Conservation (phyloP, 92 coral and sea anemone species). For the Hydrozoanthus gracilis region DNA sequence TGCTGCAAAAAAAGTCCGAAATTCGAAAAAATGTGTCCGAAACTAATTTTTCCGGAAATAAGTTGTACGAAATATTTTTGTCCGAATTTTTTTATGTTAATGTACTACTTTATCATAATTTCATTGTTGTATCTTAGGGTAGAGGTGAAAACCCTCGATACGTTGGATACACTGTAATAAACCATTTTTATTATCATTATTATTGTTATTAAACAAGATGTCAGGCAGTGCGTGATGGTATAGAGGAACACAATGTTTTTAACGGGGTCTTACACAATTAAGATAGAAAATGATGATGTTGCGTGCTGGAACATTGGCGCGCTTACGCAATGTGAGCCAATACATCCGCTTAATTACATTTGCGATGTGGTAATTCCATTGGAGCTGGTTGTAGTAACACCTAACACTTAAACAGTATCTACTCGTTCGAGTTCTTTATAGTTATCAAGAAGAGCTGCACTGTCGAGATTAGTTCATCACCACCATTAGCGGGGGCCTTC, state of each 20-base stretch:
- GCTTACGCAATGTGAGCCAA: not conserved
- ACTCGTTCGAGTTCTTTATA: slow-evolving; percentile 1
- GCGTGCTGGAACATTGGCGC: slow-evolving; percentile 19
- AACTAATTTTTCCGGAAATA: too few species aligned
- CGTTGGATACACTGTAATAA: too few species aligned
- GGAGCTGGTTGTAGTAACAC: slow-evolving; percentile 12
- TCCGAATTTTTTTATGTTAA: too few species aligned
- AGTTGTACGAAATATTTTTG: too few species aligned
- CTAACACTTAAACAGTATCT: not conserved
- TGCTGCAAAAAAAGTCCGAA: too few species aligned
- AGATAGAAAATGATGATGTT: not conserved
- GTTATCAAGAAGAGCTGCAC: not conserved
- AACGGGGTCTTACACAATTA: not conserved
- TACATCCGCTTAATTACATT: slow-evolving; percentile 7
- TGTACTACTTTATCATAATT: too few species aligned
- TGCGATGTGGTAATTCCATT: not conserved
- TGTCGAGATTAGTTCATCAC: too few species aligned
- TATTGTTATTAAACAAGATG: not conserved
- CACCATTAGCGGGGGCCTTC: too few species aligned
- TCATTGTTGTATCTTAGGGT: too few species aligned
- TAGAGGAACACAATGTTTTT: not conserved
- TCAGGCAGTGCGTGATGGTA: slow-evolving; percentile 17
- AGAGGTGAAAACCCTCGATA: too few species aligned
- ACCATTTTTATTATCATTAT: too few species aligned
- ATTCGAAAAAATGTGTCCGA: too few species aligned